Conservation (phyloP, 1,140 invertebrate genomes). For the Procambarus clarkii region DNA sequence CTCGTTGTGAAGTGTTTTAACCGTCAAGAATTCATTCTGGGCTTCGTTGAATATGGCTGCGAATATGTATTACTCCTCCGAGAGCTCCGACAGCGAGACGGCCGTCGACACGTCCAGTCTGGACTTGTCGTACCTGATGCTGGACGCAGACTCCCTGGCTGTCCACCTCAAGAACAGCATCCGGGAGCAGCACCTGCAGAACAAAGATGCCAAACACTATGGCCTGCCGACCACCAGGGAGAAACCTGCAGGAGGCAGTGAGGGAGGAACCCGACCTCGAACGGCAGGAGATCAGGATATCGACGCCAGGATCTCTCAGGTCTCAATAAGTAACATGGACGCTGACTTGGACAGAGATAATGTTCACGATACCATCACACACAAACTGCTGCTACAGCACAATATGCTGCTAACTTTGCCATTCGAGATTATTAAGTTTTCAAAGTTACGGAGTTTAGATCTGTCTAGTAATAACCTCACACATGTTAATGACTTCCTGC, state of each 20-base stretch:
- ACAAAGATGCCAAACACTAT: background rate
- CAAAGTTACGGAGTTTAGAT: slow-evolving; percentile 82
- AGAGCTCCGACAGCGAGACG: slow-evolving; percentile 69
- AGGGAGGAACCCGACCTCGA: slow-evolving; percentile 6
- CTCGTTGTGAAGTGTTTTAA: background rate
- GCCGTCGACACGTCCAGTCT: slow-evolving; percentile 34
- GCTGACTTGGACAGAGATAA: slow-evolving; percentile 12
- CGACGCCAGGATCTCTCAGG: background rate
- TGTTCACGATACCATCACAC: slow-evolving; percentile 55
- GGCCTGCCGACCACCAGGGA: background rate
- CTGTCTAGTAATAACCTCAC: slow-evolving; percentile 91
- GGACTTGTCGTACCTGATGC: slow-evolving; percentile 68
- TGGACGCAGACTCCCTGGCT: slow-evolving; percentile 63
- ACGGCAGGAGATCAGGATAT: background rate
- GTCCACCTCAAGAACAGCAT: slow-evolving; percentile 69
- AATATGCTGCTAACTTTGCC: slow-evolving; percentile 69
- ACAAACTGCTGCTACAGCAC: slow-evolving; percentile 66
- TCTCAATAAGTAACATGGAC: background rate
- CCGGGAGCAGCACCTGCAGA: slow-evolving; percentile 52
- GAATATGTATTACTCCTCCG: slow-evolving; percentile 69
- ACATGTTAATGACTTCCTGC: slow-evolving; percentile 84
- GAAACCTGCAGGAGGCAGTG: slow-evolving; percentile 4
- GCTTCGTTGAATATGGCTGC: background rate
- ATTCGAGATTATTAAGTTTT: slow-evolving; percentile 74
- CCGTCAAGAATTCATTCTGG: background rate